Conservation (phyloP, 2,113 vertebrate genomes). For the Puntigrus tetrazona region DNA sequence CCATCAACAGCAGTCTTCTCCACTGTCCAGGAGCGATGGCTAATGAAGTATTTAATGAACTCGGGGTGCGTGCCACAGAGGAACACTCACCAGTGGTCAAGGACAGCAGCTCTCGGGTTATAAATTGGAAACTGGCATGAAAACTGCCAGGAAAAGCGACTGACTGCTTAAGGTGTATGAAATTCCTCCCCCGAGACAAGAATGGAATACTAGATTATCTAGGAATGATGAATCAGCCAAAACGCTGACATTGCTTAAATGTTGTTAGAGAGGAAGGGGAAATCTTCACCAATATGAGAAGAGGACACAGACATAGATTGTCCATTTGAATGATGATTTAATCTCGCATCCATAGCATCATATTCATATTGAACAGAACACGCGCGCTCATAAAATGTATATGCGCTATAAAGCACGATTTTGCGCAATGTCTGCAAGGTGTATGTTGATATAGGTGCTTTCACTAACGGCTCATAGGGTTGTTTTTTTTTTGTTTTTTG, state of each 20-base stretch:
- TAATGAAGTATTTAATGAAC: conserved; percentile 60
- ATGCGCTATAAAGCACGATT: too few relatives aligned
- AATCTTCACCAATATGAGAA: background rate
- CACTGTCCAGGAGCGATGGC: conserved; percentile 35
- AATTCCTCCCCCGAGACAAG: conserved; percentile 7
- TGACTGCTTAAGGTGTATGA: conserved; percentile 40
- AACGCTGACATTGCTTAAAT: background rate
- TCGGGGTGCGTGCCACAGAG: conserved; percentile 20
- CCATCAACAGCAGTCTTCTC: conserved; percentile 44
- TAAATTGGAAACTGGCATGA: conserved; percentile 36
- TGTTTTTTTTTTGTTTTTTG: too few relatives aligned
- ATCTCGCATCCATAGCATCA: background rate
- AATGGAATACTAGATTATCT: conserved; percentile 24
- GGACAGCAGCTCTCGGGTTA: conserved; percentile 32
- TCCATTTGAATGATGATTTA: background rate
- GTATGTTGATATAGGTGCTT: too few relatives aligned
- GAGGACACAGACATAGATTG: background rate
- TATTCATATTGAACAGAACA: background rate
- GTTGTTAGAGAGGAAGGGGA: background rate
- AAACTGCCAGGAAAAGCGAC: conserved; percentile 22
- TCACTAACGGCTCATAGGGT: too few relatives aligned
- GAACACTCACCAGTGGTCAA: conserved; percentile 42
- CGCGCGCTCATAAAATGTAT: too few relatives aligned
- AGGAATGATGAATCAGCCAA: conserved; percentile 35
- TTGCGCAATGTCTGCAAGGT: too few relatives aligned